A percentile compares a stretch with the other conserved stretches of the same genome.
Evolutionary conservation across 2,888 invertebrate species (phyloP).

Genomic region (Drosophila demipolita): DNA sequence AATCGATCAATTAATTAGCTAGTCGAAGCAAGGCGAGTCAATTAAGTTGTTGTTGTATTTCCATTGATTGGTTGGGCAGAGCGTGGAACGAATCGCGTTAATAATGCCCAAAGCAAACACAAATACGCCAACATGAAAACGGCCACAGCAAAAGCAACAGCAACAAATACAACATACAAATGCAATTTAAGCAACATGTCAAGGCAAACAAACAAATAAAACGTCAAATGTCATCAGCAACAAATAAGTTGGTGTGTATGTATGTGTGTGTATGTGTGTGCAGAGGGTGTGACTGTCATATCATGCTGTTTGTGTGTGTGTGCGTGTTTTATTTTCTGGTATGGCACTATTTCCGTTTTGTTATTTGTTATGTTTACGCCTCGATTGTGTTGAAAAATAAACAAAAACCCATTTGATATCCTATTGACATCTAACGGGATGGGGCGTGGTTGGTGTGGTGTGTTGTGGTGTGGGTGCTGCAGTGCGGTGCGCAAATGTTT

Average conservation of each 20-base stretch:
- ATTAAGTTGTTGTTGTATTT: slow-evolving; percentile 23
- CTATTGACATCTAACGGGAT: slow-evolving; percentile 59
- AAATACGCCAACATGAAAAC: slow-evolving; percentile 43
- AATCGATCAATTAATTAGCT: slow-evolving; percentile 18
- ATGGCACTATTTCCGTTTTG: slow-evolving; percentile 43
- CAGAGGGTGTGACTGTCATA: slow-evolving; percentile 24
- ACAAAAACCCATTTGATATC: slow-evolving; percentile 64
- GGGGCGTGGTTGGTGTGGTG: slow-evolving; percentile 10
- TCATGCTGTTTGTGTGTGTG: slow-evolving; percentile 3
- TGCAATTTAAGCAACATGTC: slow-evolving; percentile 73
- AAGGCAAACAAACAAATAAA: slow-evolving; percentile 68
- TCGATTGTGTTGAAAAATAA: slow-evolving; percentile 77
- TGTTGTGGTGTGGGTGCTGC: slow-evolving; percentile 22
- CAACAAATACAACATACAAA: slow-evolving; percentile 28
- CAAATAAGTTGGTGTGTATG: slow-evolving; percentile 29
- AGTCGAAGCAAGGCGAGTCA: neutral
- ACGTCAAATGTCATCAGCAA: slow-evolving; percentile 52
- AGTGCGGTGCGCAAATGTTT: slow-evolving; percentile 59
- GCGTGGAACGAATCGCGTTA: slow-evolving; percentile 35
- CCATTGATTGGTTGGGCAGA: slow-evolving; percentile 33
- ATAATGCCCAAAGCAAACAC: slow-evolving; percentile 61
- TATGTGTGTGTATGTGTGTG: slow-evolving; percentile 9
- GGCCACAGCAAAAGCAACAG: slow-evolving; percentile 12
- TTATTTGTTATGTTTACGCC: slow-evolving; percentile 78
- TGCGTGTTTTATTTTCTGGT: slow-evolving; percentile 16